Evolutionary conservation across 1,140 invertebrate species (phyloP), one percentile per base, ranked within the genome.

Genomic region (Heliothis virescens): DNA sequence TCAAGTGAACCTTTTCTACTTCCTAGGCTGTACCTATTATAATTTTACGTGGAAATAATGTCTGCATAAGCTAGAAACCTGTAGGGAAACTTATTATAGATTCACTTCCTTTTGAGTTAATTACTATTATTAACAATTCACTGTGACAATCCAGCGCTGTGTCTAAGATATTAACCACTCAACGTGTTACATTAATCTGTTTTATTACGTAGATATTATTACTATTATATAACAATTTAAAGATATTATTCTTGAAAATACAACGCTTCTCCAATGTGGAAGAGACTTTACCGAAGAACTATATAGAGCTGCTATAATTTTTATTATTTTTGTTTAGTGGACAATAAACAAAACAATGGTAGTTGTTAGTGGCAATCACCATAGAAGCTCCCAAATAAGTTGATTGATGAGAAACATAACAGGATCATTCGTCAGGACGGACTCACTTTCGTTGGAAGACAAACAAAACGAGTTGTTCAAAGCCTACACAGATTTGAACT

Each of bases 391-490:
- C 47, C 7, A 76, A 65, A 63, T 34, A 76, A 76, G 16, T 52
- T 76, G 74, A 76, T 76, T 53, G 60, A 76, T 76, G 59, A 65
- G 74, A 76, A 75, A 62, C 62, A 21, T 62, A 50, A 75, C 72
- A 62, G 57, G 67, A 55, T n/a, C 69, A 72, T 72, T 55, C 69
- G 41, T 50, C 57, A 50, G 18, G 13, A 41, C n/a, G 16, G 16
- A 29, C 11, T 18, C 18, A 26, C 29, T 74, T 21, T 47, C 21
- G 34, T 41, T 41, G 5, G 34, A 41, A 41, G 5, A 41, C 0
- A 41, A 41, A 41, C 9, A 41, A 41, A 41, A 41, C 34, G 34
- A 41, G 34, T 41, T 41, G 34, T 41, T 41, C 34, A n/a, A 10
- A 63, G 26, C 21, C 26, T 26, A 62, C 34, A 48, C 18, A 48